Evolutionary conservation across 2,797 vertebrate species (phyloP).

Genomic region (Lepilemur ruficaudatus): DNA sequence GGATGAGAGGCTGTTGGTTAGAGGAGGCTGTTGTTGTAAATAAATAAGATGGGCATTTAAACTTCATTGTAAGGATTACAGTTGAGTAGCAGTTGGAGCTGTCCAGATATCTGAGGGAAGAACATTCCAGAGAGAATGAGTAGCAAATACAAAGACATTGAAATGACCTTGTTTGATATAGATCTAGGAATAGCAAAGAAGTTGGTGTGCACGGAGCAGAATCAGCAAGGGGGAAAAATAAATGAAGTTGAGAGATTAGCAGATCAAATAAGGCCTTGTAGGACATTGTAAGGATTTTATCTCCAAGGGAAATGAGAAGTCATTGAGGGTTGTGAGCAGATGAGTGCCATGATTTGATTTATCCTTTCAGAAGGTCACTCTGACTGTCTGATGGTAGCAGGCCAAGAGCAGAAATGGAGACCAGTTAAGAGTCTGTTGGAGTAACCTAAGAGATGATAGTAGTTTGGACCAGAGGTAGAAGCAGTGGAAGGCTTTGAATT

Average conservation of each 20-base stretch:
- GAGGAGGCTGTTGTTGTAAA: not conserved
- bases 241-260: not conserved
- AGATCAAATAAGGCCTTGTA: not conserved
- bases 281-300: not conserved
- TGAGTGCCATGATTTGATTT: not conserved
- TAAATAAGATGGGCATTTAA: constrained; percentile 10
- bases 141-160: not conserved
- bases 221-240: not conserved
- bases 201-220: not conserved
- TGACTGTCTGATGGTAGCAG: not conserved
- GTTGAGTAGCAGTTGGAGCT: not conserved
- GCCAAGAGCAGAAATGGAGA: not conserved
- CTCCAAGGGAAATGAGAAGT: not conserved
- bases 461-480: not conserved
- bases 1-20: not conserved
- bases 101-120: not conserved
- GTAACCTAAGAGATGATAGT: not conserved
- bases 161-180: not conserved
- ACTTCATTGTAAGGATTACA: not conserved
- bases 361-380: constrained; percentile 27
- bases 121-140: not conserved
- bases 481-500: not conserved
- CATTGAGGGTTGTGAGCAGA: not conserved
- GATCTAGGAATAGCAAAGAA: not conserved
- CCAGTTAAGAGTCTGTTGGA: not conserved